Conservation (phyloP, 1,140 invertebrate species). For the Caenorhabditis briggsae region DNA sequence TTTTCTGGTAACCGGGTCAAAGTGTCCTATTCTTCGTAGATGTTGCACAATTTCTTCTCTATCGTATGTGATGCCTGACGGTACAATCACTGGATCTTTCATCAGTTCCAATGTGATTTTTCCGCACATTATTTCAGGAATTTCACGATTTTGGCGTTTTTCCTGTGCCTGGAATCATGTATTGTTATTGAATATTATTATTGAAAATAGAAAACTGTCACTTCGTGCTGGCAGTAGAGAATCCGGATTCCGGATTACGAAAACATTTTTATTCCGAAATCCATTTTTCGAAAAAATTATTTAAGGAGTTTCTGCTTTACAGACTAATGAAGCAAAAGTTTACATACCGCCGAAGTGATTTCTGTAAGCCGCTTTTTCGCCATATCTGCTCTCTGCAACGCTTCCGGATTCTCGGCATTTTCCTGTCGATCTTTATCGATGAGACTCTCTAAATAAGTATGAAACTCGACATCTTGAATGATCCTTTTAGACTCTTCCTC, state of each 20-base stretch:
- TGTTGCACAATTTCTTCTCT: slow-evolving; percentile 60
- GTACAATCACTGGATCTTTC: slow-evolving; percentile 62
- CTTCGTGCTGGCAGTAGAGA: too few relatives aligned
- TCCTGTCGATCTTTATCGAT: slow-evolving; percentile 32
- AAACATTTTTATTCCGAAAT: too few relatives aligned
- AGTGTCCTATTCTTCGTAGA: slow-evolving; percentile 61
- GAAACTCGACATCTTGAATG: slow-evolving; percentile 32
- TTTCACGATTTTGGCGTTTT: slow-evolving; percentile 49
- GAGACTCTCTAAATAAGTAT: slow-evolving; percentile 11
- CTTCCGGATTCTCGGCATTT: slow-evolving; percentile 9
- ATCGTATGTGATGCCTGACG: slow-evolving; percentile 64
- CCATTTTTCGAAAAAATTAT: too few relatives aligned
- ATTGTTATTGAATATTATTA: too few relatives aligned
- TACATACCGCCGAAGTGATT: background rate
- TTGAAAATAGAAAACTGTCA: too few relatives aligned
- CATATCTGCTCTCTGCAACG: slow-evolving; percentile 15
- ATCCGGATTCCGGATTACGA: too few relatives aligned
- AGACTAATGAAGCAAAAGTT: too few relatives aligned
- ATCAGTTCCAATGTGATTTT: slow-evolving; percentile 64
- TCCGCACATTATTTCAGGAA: slow-evolving; percentile 63
- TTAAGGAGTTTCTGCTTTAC: too few relatives aligned
- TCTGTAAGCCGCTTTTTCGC: slow-evolving; percentile 21
- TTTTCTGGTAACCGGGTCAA: slow-evolving; percentile 62
- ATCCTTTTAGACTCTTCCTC: slow-evolving; percentile 37
- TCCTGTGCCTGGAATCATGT: slow-evolving; percentile 48